Evolutionary conservation across 2,888 invertebrate species (phyloP).

Genomic region (Phymatocera aterrima): DNA sequence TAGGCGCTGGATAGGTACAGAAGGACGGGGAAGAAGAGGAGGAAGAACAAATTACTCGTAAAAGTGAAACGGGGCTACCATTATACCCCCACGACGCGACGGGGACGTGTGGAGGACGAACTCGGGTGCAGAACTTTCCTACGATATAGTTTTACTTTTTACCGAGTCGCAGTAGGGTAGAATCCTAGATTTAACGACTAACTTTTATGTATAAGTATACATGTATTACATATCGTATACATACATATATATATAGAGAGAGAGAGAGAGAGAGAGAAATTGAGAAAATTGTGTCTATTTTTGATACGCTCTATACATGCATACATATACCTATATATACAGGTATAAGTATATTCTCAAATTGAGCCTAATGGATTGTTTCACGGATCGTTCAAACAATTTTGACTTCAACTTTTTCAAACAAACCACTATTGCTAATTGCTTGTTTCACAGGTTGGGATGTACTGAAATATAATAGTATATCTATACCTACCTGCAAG

Average conservation of each 20-base stretch:
- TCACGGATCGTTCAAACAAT: neutral
- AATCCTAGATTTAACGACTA: slow-evolving; percentile 15
- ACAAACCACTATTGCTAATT: neutral
- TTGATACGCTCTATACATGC: neutral
- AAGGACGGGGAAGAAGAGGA: slow-evolving; percentile 20
- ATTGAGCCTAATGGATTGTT: neutral
- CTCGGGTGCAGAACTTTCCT: slow-evolving; percentile 49
- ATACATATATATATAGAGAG: too few species aligned
- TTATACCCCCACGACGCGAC: neutral
- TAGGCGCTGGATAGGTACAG: neutral
- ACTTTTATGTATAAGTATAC: neutral
- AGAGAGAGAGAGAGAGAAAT: too few species aligned
- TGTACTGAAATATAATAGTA: too few species aligned
- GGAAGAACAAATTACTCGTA: slow-evolving; percentile 57
- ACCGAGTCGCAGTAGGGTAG: neutral
- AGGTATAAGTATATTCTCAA: neutral
- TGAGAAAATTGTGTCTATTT: neutral
- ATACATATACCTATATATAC: neutral
- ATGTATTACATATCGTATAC: too few species aligned
- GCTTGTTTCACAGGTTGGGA: too few species aligned
- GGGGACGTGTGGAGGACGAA: slow-evolving; percentile 19
- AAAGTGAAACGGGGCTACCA: slow-evolving; percentile 52
- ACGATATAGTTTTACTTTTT: slow-evolving; percentile 52
- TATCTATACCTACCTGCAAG: too few species aligned
- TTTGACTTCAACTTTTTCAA: neutral